Percentiles rank a stretch among this genome's conserved stretches.
Conservation (phyloP, 1,140 invertebrate species). For the Pseudomyrmex dendroicus region DNA sequence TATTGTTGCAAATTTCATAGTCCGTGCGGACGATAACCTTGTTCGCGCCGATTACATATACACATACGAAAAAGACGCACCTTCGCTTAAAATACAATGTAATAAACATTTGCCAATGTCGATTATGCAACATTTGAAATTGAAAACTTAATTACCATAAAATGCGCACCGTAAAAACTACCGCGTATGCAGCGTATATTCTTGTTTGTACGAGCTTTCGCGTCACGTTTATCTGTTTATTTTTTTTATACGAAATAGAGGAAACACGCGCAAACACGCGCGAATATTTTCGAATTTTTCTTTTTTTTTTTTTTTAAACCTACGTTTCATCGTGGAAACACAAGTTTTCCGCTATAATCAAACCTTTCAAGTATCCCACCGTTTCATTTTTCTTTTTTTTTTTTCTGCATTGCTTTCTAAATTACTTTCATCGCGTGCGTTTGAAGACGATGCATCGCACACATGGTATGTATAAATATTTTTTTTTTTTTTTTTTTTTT, state of each 20-base stretch:
- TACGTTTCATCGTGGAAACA: neutral
- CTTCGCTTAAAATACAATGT: neutral
- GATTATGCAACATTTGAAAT: neutral
- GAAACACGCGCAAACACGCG: neutral
- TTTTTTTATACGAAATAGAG: neutral
- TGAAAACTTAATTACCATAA: neutral
- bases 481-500: neutral
- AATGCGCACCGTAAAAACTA: neutral
- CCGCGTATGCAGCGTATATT: neutral
- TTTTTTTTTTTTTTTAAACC: neutral
- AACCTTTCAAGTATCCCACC: neutral
- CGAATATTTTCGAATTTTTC: neutral
- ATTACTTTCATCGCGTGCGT: neutral
- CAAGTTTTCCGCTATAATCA: conserved; percentile 18
- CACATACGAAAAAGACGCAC: neutral
- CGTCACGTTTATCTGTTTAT: neutral
- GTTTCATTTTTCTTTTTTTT: neutral
- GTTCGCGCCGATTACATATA: neutral
- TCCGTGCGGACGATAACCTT: neutral
- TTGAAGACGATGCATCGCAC: conserved; percentile 9
- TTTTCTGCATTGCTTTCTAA: neutral
- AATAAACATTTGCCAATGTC: neutral
- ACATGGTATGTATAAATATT: neutral
- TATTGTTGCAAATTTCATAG: conserved; percentile 28
- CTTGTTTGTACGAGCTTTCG: conserved; percentile 2